Conservation (phyloP, 2,888 invertebrate genomes). For the Megaustenia siamemsis region DNA sequence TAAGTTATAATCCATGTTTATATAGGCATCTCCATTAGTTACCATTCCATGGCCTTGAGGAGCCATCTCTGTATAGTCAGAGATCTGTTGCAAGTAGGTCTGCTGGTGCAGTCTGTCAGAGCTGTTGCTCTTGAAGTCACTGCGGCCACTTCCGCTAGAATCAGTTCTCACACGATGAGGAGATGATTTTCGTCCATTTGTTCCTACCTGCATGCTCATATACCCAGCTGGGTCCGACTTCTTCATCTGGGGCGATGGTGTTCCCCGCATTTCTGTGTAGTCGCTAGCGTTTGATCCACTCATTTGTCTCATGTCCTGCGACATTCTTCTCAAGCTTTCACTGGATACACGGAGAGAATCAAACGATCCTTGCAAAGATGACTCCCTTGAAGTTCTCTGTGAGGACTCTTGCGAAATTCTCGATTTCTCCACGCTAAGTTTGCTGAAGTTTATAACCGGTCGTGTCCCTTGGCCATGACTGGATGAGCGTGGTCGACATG, state of each 20-base stretch:
- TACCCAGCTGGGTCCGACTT: constrained; percentile 61
- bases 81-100: constrained; percentile 40
- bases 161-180: constrained; percentile 56
- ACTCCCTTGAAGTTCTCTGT: constrained; percentile 66
- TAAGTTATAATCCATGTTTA: constrained; percentile 40
- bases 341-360: constrained; percentile 69
- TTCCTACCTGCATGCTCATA: constrained; percentile 69
- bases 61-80: constrained; percentile 67
- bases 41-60: constrained; percentile 32
- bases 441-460: constrained; percentile 54
- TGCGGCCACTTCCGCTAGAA: constrained; percentile 60
- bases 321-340: constrained; percentile 69
- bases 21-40: constrained; percentile 31
- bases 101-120: constrained; percentile 48
- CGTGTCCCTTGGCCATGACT: constrained; percentile 73
- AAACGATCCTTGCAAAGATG: constrained; percentile 65
- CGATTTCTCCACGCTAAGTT: constrained; percentile 61
- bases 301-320: constrained; percentile 58
- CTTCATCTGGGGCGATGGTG: constrained; percentile 62
- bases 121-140: constrained; percentile 54
- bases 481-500: constrained; percentile 72
- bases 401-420: constrained; percentile 66
- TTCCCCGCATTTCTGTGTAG: constrained; percentile 69
- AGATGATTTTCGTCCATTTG: constrained; percentile 56
- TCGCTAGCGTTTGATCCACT: constrained; percentile 59